Percentiles rank a stretch among this genome's conserved stretches.
phyloP scores from a whole-genome alignment of 2,113 vertebrate species.

The Mugil cephalus region DNA sequence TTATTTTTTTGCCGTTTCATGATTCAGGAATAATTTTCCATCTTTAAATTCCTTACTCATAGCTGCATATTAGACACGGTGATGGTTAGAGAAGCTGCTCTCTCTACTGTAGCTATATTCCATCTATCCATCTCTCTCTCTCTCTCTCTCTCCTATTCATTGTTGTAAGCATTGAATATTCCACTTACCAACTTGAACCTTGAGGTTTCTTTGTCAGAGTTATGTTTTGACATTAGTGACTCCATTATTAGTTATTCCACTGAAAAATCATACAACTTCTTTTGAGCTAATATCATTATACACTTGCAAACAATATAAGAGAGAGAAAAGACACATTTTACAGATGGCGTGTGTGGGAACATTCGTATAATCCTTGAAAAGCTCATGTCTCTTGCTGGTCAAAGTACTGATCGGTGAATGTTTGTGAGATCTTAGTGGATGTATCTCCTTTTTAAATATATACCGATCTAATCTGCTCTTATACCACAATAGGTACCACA shows the following conservation, averaged over 20 bases:
- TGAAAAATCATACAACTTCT: too few species aligned
- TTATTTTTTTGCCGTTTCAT: slow-evolving; percentile 28
- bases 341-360: too few species aligned
- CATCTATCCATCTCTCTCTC: background rate
- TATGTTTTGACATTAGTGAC: slow-evolving; percentile 13
- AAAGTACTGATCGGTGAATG: too few species aligned
- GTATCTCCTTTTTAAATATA: slow-evolving; percentile 13
- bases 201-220: background rate
- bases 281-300: too few species aligned
- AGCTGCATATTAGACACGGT: background rate
- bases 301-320: background rate
- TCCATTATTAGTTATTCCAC: background rate
- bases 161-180: background rate
- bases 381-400: too few species aligned
- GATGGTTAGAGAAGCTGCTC: background rate
- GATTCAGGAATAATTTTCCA: slow-evolving; percentile 33
- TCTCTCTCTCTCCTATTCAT: background rate
- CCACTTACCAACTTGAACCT: background rate
- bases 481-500: slow-evolving; percentile 2
- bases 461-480: background rate
- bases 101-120: background rate
- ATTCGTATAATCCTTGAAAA: too few species aligned
- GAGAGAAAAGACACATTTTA: too few species aligned
- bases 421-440: background rate
- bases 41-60: slow-evolving; percentile 21